phyloP scores from a whole-genome alignment of 53 echinoderm and acorn worm species.

The Apostichopus leukothele region DNA sequence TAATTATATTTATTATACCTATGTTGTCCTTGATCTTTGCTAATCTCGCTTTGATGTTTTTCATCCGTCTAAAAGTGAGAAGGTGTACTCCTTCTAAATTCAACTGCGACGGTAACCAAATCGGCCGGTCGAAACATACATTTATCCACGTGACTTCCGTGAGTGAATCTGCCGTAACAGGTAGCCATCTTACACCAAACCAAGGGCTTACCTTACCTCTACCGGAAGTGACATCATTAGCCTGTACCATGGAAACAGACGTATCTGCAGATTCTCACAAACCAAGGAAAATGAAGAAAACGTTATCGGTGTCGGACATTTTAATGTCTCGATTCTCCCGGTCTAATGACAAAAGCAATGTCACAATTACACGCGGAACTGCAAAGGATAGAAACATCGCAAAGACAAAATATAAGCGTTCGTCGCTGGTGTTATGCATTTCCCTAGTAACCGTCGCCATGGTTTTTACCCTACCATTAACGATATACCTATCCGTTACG shows the following conservation, averaged over 20 bases:
- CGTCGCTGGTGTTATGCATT: neutral
- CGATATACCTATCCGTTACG: neutral
- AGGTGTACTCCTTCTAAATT: neutral
- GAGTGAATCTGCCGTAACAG: neutral
- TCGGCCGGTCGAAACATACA: neutral
- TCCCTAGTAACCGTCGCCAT: neutral
- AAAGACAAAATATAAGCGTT: neutral
- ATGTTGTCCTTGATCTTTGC: neutral
- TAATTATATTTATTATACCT: neutral
- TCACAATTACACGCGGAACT: neutral
- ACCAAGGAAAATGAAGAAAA: neutral
- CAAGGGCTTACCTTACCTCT: neutral
- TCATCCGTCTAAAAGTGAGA: neutral
- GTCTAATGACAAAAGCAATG: neutral
- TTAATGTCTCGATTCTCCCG: neutral
- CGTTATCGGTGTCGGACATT: neutral
- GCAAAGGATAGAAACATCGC: too few species aligned
- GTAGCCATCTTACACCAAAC: neutral
- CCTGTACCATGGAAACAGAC: neutral
- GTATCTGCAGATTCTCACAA: neutral
- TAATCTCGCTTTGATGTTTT: neutral
- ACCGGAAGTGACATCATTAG: neutral
- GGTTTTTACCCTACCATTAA: slow-evolving; percentile 8
- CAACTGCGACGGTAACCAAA: neutral
- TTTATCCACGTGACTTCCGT: neutral